Conservation (phyloP, 1,140 invertebrate genomes). For the Neomicropteryx cornuta region DNA sequence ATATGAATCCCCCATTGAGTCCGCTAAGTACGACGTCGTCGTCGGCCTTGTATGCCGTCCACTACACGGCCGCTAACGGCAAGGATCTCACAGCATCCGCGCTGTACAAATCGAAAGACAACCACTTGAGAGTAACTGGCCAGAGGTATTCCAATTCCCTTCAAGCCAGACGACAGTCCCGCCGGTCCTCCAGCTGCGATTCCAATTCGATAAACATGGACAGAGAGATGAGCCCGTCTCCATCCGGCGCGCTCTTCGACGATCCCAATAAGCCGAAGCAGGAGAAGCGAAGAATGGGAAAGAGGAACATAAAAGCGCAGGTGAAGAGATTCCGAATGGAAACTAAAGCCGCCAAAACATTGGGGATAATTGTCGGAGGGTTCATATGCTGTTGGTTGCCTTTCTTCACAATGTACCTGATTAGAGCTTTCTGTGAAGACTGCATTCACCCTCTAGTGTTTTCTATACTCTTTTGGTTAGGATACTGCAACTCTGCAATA, state of each 20-base stretch:
- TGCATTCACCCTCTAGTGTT: slow-evolving; percentile 75
- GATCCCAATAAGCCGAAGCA: slow-evolving; percentile 50
- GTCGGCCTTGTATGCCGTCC: slow-evolving; percentile 42
- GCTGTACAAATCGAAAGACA: slow-evolving; percentile 23
- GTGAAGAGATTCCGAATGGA: slow-evolving; percentile 82
- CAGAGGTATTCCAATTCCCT: slow-evolving; percentile 17
- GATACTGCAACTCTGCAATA: slow-evolving; percentile 92
- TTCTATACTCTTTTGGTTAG: slow-evolving; percentile 91
- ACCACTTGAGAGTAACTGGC: slow-evolving; percentile 30
- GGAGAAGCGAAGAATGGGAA: slow-evolving; percentile 60
- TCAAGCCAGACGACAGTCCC: slow-evolving; percentile 12
- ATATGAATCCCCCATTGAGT: slow-evolving; percentile 27
- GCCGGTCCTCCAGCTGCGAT: slow-evolving; percentile 24
- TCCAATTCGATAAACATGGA: slow-evolving; percentile 18
- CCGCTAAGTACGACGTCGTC: no score
- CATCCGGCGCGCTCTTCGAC: slow-evolving; percentile 37
- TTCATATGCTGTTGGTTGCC: slow-evolving; percentile 92
- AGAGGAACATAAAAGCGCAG: slow-evolving; percentile 75
- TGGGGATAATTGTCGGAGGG: slow-evolving; percentile 87
- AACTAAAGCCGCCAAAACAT: slow-evolving; percentile 87
- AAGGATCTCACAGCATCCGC: slow-evolving; percentile 27
- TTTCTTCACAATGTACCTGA: slow-evolving; percentile 89
- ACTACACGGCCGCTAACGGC: slow-evolving; percentile 44
- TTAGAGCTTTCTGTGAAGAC: slow-evolving; percentile 68
- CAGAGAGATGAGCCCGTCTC: slow-evolving; percentile 30